phyloP scores from a whole-genome alignment of 2,888 invertebrate genomes.

The Leucozona laternaria region DNA sequence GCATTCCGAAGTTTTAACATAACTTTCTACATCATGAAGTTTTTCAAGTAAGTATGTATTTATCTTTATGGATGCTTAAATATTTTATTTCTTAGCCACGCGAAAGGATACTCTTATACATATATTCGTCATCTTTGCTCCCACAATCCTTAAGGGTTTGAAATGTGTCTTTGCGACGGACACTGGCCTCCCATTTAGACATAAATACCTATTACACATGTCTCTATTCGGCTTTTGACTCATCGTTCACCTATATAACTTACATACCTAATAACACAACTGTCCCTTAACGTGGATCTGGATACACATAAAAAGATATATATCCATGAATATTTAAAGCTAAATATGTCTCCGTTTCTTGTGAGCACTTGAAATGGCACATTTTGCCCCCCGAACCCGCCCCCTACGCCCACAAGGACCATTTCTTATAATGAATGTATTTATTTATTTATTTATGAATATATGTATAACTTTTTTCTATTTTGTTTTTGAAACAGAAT shows the following conservation, averaged over 20 bases:
- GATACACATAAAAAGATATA: neutral
- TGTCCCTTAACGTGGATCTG: neutral
- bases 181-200: neutral
- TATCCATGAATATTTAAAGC: constrained; percentile 23
- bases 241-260: neutral
- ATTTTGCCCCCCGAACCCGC: neutral
- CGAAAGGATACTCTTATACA: neutral
- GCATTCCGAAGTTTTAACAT: constrained; percentile 3
- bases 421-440: constrained; percentile 21
- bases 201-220: constrained; percentile 11
- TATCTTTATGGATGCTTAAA: neutral
- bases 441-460: constrained; percentile 30
- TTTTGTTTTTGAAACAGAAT: neutral
- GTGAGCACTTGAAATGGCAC: constrained; percentile 1
- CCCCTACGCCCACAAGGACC: neutral
- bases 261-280: neutral
- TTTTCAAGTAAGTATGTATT: neutral
- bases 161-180: constrained; percentile 4
- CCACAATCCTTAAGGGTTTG: neutral
- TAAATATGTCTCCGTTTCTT: neutral
- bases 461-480: neutral
- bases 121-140: neutral
- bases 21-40: neutral
- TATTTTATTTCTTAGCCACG: neutral
- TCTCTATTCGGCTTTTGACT: constrained; percentile 8